Conservation (phyloP, 2,888 invertebrate species). For the Coleophora deauratella region DNA sequence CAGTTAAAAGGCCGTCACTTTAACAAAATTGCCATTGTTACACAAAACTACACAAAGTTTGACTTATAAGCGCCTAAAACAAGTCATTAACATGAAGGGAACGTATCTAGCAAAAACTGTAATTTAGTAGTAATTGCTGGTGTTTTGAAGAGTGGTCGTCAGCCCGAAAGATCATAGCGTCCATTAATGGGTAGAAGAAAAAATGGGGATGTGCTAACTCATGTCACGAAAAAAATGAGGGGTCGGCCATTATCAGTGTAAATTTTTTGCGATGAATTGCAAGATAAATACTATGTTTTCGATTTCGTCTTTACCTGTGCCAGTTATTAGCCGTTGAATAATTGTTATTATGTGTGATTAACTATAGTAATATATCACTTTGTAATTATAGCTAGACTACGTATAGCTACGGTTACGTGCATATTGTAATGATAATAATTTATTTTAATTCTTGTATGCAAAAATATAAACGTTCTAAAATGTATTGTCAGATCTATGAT, state of each 20-base stretch:
- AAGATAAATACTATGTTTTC: too few species aligned
- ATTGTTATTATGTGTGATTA: conserved; percentile 9
- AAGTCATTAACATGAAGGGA: conserved; percentile 15
- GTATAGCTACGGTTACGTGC: too few species aligned
- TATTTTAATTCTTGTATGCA: too few species aligned
- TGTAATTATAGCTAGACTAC: conserved; percentile 3
- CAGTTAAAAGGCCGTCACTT: conserved; percentile 3
- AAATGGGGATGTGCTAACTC: conserved; percentile 31
- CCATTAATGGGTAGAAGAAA: conserved; percentile 10
- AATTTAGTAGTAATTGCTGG: conserved; percentile 34
- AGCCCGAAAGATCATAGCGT: conserved; percentile 22
- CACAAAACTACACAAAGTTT: not conserved
- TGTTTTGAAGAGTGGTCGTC: conserved; percentile 31
- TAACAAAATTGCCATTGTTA: too few species aligned
- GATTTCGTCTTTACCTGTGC: conserved; percentile 7
- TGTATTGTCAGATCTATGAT: too few species aligned
- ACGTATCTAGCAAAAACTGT: conserved; percentile 28
- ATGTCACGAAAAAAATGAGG: conserved; percentile 27
- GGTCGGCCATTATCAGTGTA: conserved; percentile 29
- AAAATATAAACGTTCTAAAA: too few species aligned
- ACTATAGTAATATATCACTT: conserved; percentile 12
- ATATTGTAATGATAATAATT: too few species aligned
- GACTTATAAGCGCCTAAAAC: conserved; percentile 12
- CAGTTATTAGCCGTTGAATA: conserved; percentile 6
- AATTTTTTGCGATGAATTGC: conserved; percentile 15